phyloP scores from a whole-genome alignment of 1,140 invertebrate species.

The Ceratina australensis region DNA sequence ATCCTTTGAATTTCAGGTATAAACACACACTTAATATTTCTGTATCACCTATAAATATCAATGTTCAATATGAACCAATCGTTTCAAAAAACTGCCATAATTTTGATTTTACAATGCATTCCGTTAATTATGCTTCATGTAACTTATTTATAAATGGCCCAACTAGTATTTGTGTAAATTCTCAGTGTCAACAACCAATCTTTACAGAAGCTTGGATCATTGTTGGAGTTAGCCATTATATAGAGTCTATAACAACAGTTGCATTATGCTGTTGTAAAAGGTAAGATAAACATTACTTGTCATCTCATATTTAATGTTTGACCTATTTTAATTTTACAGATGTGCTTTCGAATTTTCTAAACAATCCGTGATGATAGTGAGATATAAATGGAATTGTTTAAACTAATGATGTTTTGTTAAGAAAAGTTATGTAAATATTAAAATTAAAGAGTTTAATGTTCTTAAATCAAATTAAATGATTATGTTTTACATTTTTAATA shows the following conservation, averaged over 20 bases:
- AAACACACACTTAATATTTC: conserved; percentile 62
- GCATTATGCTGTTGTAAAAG: conserved; percentile 69
- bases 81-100: conserved; percentile 28
- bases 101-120: conserved; percentile 41
- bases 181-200: conserved; percentile 69
- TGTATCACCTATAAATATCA: conserved; percentile 51
- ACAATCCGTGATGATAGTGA: conserved; percentile 33
- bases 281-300: conserved; percentile 49
- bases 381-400: conserved; percentile 46
- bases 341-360: conserved; percentile 62
- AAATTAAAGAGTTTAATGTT: conserved; percentile 47
- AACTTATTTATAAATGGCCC: conserved; percentile 71
- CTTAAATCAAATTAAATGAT: conserved; percentile 21
- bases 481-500: conserved; percentile 7
- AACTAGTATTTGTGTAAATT: conserved; percentile 66
- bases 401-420: conserved; percentile 40
- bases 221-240: conserved; percentile 50
- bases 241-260: conserved; percentile 59
- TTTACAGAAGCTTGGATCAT: conserved; percentile 73
- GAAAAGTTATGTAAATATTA: conserved; percentile 49
- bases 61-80: conserved; percentile 46
- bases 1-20: conserved; percentile 55
- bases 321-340: conserved; percentile 56
- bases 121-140: conserved; percentile 49
- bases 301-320: conserved; percentile 25